Conservation (phyloP, 2,888 invertebrate species). For the Stenichneumon culpator region DNA sequence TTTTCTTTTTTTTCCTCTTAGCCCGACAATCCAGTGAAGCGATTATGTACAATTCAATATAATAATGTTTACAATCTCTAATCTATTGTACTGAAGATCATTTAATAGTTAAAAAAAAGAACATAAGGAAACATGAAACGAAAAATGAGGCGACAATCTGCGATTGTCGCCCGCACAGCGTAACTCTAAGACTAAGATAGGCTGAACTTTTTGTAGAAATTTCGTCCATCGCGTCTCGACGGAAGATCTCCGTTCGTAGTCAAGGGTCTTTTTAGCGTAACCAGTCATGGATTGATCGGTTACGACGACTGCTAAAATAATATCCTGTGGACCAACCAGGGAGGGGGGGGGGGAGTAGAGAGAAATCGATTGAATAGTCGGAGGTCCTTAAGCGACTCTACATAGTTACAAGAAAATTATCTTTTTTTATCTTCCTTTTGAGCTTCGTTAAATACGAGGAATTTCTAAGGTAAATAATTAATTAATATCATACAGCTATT, state of each 20-base stretch:
- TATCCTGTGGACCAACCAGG: slow-evolving; percentile 51
- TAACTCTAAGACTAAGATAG: not conserved
- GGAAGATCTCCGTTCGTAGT: slow-evolving; percentile 52
- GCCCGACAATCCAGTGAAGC: slow-evolving; percentile 64
- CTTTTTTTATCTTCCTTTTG: slow-evolving; percentile 69
- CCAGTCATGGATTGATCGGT: slow-evolving; percentile 79
- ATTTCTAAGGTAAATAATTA: slow-evolving; percentile 72
- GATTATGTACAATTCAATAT: slow-evolving; percentile 78
- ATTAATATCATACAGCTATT: slow-evolving; percentile 79
- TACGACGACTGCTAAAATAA: slow-evolving; percentile 55
- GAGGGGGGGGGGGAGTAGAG: slow-evolving; percentile 22
- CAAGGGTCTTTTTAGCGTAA: slow-evolving; percentile 59
- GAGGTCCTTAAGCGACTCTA: slow-evolving; percentile 69
- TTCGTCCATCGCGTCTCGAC: slow-evolving; percentile 35
- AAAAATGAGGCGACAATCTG: not conserved
- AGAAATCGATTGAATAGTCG: slow-evolving; percentile 63
- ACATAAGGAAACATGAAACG: not conserved
- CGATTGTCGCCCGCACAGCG: not conserved
- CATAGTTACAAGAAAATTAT: slow-evolving; percentile 74
- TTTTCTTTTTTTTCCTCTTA: not conserved
- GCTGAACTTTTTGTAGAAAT: slow-evolving; percentile 1
- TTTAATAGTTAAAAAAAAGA: slow-evolving; percentile 43
- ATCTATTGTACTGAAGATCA: slow-evolving; percentile 19
- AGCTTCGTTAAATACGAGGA: slow-evolving; percentile 77
- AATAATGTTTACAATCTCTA: slow-evolving; percentile 45